These are phyloP conservation scores for Hylaea fasciaria DNA, from an alignment of 2,888 invertebrate genomes.

Conservation along the genomic window DNA sequence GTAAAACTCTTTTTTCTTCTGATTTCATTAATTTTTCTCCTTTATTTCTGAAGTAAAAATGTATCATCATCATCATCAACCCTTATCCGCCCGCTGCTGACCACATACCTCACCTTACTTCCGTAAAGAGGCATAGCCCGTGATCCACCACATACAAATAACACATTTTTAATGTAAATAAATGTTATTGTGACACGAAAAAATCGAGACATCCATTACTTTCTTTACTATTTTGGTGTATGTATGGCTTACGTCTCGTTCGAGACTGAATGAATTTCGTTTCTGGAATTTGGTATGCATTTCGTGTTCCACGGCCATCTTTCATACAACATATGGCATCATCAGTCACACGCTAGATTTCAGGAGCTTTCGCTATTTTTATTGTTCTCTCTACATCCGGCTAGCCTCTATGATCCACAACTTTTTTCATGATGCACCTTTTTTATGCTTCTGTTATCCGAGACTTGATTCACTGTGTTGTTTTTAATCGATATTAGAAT, in stretches of 20 bases:
- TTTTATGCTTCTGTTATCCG: not conserved
- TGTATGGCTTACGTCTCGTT: constrained; percentile 1
- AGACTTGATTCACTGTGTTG: not conserved
- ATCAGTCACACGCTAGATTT: constrained; percentile 15
- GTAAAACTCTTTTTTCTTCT: not conserved
- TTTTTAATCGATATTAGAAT: too few species aligned
- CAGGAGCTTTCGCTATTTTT: constrained; percentile 23
- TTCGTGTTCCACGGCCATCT: constrained; percentile 13
- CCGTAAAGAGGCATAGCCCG: too few species aligned
- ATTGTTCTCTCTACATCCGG: constrained; percentile 15
- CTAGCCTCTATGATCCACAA: not conserved
- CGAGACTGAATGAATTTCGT: constrained; percentile 6
- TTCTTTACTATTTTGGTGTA: not conserved
- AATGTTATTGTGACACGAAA: not conserved
- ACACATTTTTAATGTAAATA: too few species aligned
- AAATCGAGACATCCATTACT: not conserved
- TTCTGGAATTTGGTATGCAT: constrained; percentile 14
- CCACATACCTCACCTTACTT: too few species aligned
- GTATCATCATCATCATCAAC: too few species aligned
- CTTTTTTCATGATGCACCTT: not conserved
- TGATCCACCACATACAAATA: too few species aligned
- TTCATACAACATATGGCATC: constrained; percentile 21
- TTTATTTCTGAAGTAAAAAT: too few species aligned
- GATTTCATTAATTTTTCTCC: too few species aligned
- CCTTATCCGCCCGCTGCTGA: too few species aligned